Percentiles rank a stretch among this genome's conserved stretches.
Evolutionary conservation across 2,113 vertebrate species (phyloP).

Genomic region (Seriola rivoliana): DNA sequence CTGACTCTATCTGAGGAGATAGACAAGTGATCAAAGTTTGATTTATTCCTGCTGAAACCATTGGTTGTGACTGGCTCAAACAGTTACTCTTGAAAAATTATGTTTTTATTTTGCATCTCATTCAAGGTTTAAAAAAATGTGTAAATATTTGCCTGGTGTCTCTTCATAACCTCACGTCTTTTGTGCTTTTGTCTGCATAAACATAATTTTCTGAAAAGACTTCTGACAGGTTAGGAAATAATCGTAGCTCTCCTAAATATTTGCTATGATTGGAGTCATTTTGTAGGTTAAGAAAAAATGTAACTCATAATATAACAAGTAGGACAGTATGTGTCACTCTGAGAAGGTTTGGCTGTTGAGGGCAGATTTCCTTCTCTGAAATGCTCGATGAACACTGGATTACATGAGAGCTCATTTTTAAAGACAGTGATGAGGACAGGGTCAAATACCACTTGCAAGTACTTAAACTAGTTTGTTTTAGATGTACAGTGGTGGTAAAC

Average conservation of each 20-base stretch:
- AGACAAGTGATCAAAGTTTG: no score
- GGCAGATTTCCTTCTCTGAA: background rate
- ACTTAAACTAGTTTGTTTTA: constrained; percentile 13
- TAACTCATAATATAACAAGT: background rate
- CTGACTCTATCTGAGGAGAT: no score
- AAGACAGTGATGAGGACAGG: background rate
- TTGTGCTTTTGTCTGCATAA: background rate
- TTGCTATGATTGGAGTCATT: background rate
- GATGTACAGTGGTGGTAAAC: constrained; percentile 7
- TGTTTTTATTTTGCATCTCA: background rate
- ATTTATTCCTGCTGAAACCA: no score
- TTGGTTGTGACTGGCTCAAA: no score
- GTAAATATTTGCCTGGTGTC: background rate
- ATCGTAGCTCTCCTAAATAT: no score
- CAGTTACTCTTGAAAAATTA: background rate
- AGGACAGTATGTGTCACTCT: background rate
- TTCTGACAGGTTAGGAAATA: no score
- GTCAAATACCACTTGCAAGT: background rate
- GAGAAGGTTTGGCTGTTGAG: background rate
- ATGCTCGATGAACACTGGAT: background rate
- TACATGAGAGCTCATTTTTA: constrained; percentile 15
- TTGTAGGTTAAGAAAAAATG: background rate
- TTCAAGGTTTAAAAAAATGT: background rate
- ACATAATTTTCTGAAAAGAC: background rate
- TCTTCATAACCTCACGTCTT: background rate